Evolutionary conservation across 2,113 vertebrate species (phyloP), one percentile per base, ranked within the genome.

Genomic region (Triplophysa tibetana): DNA sequence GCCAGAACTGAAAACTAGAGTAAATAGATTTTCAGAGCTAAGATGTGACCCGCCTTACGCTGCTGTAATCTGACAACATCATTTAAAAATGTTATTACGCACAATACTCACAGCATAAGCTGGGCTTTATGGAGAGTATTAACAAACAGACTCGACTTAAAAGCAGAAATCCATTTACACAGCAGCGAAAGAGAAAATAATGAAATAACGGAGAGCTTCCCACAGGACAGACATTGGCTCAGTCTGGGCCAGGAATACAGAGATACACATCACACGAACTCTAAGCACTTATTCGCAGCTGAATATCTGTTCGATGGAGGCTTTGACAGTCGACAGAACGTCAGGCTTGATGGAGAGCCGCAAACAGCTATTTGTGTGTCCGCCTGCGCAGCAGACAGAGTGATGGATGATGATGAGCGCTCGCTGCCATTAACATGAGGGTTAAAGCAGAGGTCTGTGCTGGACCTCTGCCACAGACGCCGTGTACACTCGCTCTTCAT

Each of bases 371-470:
- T 77, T 65, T 77, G 61, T 77, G n/a, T 5, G 43, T 65, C 19
- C 41, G 23, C 60, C 45, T 76, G 21, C 10, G 24, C 41, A 43
- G 54, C 74, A 76, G 74, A 76, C 74, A 38, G 45, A 16, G 26
- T 77, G 75, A 77, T 65, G 19, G 75, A 77, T 77, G 74, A 76
- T 43, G 72, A 62, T 26, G 13, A 23, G 72, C 13, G 60, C 50
- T 75, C 16, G 1, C 60, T 50, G 60, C 23, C 43, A 75, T 75
- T 75, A 75, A 43, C 73, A 75, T 75, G 73, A 43, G 9, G 58
- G 60, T 58, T 75, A 75, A 63, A 75, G 26, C 73, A 75, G 56
- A 45, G 58, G 56, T 75, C 38, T 61, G 56, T 26, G 73, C 24
- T 75, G 73, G 73, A 76, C 74, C 45, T 76, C 61, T 52, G 61